These are phyloP conservation scores for Cataglyphis altisquamis DNA, from an alignment of 2,888 invertebrate genomes.

Conservation along the genomic window DNA sequence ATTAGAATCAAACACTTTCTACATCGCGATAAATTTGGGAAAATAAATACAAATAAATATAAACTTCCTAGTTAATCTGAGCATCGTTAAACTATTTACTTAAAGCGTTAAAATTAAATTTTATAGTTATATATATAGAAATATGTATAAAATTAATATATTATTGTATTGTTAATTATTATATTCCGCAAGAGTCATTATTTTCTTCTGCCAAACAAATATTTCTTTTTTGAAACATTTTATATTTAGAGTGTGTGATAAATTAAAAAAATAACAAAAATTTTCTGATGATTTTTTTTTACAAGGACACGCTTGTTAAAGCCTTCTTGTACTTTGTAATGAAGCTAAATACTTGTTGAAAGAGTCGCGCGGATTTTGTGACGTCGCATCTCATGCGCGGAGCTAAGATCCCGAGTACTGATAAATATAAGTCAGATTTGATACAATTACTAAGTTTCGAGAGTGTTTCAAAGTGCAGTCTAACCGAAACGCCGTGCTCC, in stretches of 20 bases:
- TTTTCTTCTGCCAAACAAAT: too few relatives aligned
- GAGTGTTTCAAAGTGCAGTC: slow-evolving; percentile 60
- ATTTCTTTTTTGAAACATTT: not conserved
- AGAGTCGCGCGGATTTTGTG: slow-evolving; percentile 31
- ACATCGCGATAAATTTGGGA: not conserved
- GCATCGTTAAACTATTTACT: not conserved
- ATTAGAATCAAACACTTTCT: not conserved
- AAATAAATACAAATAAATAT: not conserved
- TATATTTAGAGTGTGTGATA: not conserved
- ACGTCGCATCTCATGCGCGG: slow-evolving; percentile 44
- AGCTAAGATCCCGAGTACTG: slow-evolving; percentile 45
- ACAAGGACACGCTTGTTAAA: slow-evolving; percentile 23
- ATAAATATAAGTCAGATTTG: slow-evolving; percentile 67
- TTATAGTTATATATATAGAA: not conserved
- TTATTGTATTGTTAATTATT: not conserved
- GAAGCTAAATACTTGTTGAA: slow-evolving; percentile 44
- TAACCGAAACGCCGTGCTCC: slow-evolving; percentile 71
- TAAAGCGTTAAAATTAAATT: not conserved
- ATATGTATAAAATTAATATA: not conserved
- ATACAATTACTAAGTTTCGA: slow-evolving; percentile 70
- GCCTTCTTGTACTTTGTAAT: slow-evolving; percentile 9
- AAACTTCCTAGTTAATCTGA: not conserved
- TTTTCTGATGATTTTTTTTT: not conserved
- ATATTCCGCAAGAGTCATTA: not conserved
- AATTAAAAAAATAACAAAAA: slow-evolving; percentile 3